Base-by-base conservation (phyloP, 2,113 vertebrate species). In the Taurulus bubalis region DNA sequence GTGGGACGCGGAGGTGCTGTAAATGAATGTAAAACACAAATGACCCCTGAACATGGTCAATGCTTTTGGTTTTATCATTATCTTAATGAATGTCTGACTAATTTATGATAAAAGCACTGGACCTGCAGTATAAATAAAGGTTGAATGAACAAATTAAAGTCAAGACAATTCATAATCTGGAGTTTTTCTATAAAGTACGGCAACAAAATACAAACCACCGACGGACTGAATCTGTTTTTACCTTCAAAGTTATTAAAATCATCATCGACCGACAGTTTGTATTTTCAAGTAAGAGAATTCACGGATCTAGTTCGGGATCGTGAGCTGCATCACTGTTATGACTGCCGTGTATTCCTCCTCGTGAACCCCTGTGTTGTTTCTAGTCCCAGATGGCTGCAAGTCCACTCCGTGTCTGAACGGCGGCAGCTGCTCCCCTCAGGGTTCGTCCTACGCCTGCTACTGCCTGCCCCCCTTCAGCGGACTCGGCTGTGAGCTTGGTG, bases 321-420 rank as follows among this genome's bases (percentile, higher is more conserved):
- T 55, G 22, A 24, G 22, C 4, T n/a, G 22, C 0, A 1, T 14
- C 20, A 20, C 20, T 10, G 9, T 8, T 51, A 51, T 9, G 26
- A 56, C 24, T 56, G 53, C 26, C 8, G 18, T 51, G 20, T 51
- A 51, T 22, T 16, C 6, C 40, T 40, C 9, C 45, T n/a, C 49
- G 3, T n/a, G 5, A 12, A 6, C 12, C 10, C 10, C 53, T 24
- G 32, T 36, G 1, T 36, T 34, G 10, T 62, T 82, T 77, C 74
- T 86, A 98, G 98, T 96, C 72, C 89, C 88, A 2, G 84, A 99
- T 73, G 89, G 94, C 24, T 99, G 98, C 14, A 56, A 75, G 26
- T 96, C 96, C 1, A 91, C 73, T 18, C 98, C 97, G 0, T 99
- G 98, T 87, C 89, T 92, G 85, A 97, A 99, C 0, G 95, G 96